These are phyloP conservation scores for Protonibea diacanthus DNA, from an alignment of 2,797 vertebrate species.

Conservation along the genomic window DNA sequence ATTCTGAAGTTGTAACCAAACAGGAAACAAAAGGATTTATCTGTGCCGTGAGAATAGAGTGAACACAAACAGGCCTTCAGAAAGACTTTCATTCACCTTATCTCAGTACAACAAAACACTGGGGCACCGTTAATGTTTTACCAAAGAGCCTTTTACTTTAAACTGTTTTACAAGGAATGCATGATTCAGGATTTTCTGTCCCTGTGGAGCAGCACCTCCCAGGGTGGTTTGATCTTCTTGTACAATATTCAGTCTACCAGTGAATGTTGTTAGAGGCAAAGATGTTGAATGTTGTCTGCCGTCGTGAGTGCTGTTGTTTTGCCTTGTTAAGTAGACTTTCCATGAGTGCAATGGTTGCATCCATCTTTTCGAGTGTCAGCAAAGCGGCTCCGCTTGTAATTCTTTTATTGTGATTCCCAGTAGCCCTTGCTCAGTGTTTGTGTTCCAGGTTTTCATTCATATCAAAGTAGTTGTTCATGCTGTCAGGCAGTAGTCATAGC, in stretches of 20 bases:
- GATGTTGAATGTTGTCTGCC: conserved; percentile 2
- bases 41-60: conserved; percentile 26
- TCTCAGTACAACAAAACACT: conserved; percentile 59
- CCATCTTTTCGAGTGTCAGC: conserved; percentile 18
- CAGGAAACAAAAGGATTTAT: conserved; percentile 28
- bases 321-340: conserved; percentile 12
- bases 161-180: conserved; percentile 61
- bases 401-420: conserved; percentile 26
- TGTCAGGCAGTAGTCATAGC: conserved; percentile 51
- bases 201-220: conserved; percentile 26
- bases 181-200: conserved; percentile 47
- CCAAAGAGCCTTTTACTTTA: conserved; percentile 59
- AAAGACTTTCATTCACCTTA: conserved; percentile 46
- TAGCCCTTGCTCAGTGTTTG: not conserved
- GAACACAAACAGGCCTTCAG: conserved; percentile 33
- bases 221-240: conserved; percentile 30
- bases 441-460: conserved; percentile 6
- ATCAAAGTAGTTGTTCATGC: not conserved
- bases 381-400: not conserved
- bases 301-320: conserved; percentile 1
- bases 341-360: not conserved
- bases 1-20: conserved; percentile 45
- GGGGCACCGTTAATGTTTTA: conserved; percentile 69
- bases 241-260: conserved; percentile 28
- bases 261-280: conserved; percentile 12